Evolutionary conservation across 2,797 vertebrate genomes (phyloP), one percentile per base, ranked within the genome.

Genomic region (Danio kyathit): DNA sequence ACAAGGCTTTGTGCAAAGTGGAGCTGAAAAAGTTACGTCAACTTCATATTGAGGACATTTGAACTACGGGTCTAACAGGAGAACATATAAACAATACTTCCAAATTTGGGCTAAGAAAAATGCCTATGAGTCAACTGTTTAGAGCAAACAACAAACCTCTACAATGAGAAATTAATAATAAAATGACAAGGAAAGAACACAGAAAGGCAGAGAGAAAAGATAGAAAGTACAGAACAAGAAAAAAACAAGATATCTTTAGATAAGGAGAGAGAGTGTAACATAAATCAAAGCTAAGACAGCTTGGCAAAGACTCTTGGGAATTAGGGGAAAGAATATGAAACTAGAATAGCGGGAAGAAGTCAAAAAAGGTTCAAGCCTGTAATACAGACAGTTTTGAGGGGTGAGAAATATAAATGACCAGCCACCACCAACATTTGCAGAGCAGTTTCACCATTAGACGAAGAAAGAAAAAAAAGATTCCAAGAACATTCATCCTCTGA

Each of bases 401-500:
- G 38, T 64, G 41, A 73, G 49, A 56, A 13, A 76, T 5, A 17
- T 7, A 61, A 60, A 79, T 60, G 5, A 44, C 38, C 44, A 29
- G 56, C 49, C 48, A 21, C 21, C 10, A 40, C 4, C 61, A 69
- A 48, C 41, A 21, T 79, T 71, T 51, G 38, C 38, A 0, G 46
- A 52, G 40, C 67, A 44, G 46, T 48, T 65, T 64, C 16, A 56
- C 11, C 19, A 7, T 14, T 14, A 73, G 12, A 60, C 44, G 14
- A n/a, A n/a, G n/a, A n/a, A n/a, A n/a, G 14, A n/a, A 29, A 29
- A 29, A 29, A 74, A 56, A 38, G 14, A 73, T 74, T 56, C n/a
- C 67, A 52, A 61, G 46, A 71, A 71, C 46, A 56, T 65, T 74
- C 51, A 61, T 79, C 17, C 56, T 69, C 56, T 71, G 69, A 63